Evolutionary conservation across 2,888 invertebrate species (phyloP).

Genomic region (Actias luna): DNA sequence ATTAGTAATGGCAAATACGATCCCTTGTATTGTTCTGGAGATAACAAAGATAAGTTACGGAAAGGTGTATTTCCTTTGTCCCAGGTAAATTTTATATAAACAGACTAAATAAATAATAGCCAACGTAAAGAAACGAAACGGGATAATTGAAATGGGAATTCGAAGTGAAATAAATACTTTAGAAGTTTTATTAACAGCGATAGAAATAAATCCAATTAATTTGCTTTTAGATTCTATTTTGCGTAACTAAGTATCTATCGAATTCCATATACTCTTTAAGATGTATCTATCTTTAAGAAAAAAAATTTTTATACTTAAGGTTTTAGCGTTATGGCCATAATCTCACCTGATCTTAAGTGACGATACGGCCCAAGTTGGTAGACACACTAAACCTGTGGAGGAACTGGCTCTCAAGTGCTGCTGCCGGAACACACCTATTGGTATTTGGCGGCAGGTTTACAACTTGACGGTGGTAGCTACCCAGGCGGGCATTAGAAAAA

Average conservation of each 20-base stretch:
- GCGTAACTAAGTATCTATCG: neutral
- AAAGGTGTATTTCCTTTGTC: constrained; percentile 23
- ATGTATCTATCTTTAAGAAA: neutral
- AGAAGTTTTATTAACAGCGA: constrained; percentile 7
- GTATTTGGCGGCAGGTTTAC: no score
- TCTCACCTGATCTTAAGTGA: no score
- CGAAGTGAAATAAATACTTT: constrained; percentile 10
- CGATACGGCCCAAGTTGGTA: no score
- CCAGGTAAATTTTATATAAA: constrained; percentile 20
- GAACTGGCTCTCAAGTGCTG: no score
- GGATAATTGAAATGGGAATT: constrained; percentile 8
- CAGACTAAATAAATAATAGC: constrained; percentile 23
- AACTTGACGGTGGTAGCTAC: no score
- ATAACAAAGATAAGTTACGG: constrained; percentile 40
- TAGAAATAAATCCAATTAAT: constrained; percentile 9
- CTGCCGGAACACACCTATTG: no score
- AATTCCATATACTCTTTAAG: neutral
- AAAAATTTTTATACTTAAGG: no score
- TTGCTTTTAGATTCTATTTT: neutral
- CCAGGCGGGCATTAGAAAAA: no score
- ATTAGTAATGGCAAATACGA: constrained; percentile 40
- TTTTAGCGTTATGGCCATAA: no score
- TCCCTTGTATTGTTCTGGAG: constrained; percentile 30
- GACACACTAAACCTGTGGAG: no score
- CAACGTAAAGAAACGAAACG: constrained; percentile 11